Base-by-base conservation (phyloP, 2,888 invertebrate species). In the Andrena chrysosceles region DNA sequence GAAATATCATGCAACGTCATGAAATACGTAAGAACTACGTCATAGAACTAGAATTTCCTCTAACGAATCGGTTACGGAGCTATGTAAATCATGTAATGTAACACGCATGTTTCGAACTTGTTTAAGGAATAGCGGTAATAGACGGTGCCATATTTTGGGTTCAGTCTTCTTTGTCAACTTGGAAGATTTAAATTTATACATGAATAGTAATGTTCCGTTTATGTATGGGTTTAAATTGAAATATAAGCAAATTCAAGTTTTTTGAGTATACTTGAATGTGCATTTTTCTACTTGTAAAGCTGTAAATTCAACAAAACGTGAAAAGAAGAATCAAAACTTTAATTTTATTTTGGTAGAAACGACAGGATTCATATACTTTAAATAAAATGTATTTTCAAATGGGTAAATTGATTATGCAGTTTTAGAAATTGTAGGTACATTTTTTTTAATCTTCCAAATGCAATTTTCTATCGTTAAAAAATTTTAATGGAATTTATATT, bases 1-100 rank as follows among this genome's bases (percentile, higher is more conserved):
- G 70, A 83, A 78, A 75, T 76, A 76, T 33, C 29, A 52, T 31
- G 48, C 29, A 56, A 84, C 76, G 83, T 88, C 80, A 88, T 31
- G 16, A 73, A 42, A 52, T 52, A 20, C 20, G 52, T 52, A 20
- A 52, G 52, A 29, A 26, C 70, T 79, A 81, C 82, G 86, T 87
- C 87, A 83, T 35, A 13, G 6, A 8, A 16, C 23, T 16, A 78
- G 6, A 20, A 20, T 20, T 20, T 52, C 20, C 52, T 52, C 20
- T 52, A 20, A 52, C 52, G n/a, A 16, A 42, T 42, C 42, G 4
- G 0, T 42, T 42, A 5, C 42, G 16, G 4, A 42, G 16, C 16
- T 42, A 42, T 5, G 16, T 42, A 42, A 42, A 42, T 42, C 16
- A 42, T 42, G 0, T 52, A 20, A 52, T 20, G 52, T 52, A 52